Base-by-base conservation (phyloP, 2,888 invertebrate genomes). In the Ochropacha duplaris region DNA sequence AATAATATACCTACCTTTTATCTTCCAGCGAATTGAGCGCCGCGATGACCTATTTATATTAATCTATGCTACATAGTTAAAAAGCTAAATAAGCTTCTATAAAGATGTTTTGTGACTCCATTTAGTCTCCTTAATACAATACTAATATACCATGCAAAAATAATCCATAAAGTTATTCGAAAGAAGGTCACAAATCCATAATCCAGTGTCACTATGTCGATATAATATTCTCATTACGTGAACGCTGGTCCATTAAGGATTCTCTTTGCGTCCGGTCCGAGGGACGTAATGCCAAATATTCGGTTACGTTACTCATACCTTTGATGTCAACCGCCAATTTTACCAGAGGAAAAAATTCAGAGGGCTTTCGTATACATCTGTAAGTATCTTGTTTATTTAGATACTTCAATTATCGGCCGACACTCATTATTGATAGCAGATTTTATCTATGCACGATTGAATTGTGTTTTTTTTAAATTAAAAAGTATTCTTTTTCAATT, bases 191-290 rank as follows among this genome's bases (percentile, higher is more conserved):
- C 1, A 19, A 44, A 44, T 44, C 39, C 39, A 36, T 36, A 36
- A 36, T 36, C n/a, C 11, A n/a, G 36, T 19, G 9, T 44, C 44
- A 44, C 36, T 36, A 19, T 19, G 44, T 44, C 58, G 28, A 64
- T 68, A 64, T 70, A 68, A 64, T 68, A 68, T 68, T 68, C 71
- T 59, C 58, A 62, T 28, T 60, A 49, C 62, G 62, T 65, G 54
- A 65, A 54, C n/a, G 36, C 49, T 6, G 26, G 16, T 16, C 56
- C 65, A 69, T 69, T 70, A 69, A 57, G 55, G 59, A 69, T 69
- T 69, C 71, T 54, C 59, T 69, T 57, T 69, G 71, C 62, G 70
- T 59, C 58, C 56, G 50, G 16, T 54, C 44, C 4, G 22, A 56
- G 54, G 55, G 39, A 34, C 24, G 55, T 70, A 67, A 64, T 64